Evolutionary conservation across 2,888 invertebrate species (phyloP).

Genomic region (Drosophila emarginata): DNA sequence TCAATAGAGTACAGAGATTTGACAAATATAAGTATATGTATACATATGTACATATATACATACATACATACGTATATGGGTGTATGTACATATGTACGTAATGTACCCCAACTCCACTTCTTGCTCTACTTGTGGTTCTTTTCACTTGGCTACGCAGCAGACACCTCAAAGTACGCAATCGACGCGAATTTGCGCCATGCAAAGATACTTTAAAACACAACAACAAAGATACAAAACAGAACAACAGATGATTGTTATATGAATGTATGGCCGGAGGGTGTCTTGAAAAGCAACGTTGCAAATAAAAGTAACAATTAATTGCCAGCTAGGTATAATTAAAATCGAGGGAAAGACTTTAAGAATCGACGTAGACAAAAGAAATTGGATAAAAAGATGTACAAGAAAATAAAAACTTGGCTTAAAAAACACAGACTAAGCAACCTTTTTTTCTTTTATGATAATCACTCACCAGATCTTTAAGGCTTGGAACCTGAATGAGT

Average conservation of each 20-base stretch:
- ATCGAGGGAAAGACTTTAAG: conserved; percentile 56
- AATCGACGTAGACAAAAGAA: conserved; percentile 37
- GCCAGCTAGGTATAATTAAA: conserved; percentile 72
- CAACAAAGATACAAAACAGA: conserved; percentile 31
- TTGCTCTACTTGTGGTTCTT: conserved; percentile 61
- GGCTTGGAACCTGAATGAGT: conserved; percentile 18
- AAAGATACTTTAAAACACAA: conserved; percentile 15
- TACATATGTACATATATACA: too few species aligned
- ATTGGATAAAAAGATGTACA: conserved; percentile 27
- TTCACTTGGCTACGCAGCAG: conserved; percentile 53
- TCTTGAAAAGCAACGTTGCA: conserved; percentile 28
- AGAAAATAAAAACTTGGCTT: too few species aligned
- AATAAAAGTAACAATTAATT: conserved; percentile 63
- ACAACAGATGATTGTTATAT: background rate
- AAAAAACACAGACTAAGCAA: conserved; percentile 11
- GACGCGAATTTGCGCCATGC: conserved; percentile 11
- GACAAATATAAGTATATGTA: background rate
- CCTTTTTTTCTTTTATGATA: conserved; percentile 9
- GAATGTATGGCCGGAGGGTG: conserved; percentile 20
- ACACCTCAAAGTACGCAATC: conserved; percentile 38
- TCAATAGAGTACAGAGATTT: conserved; percentile 19
- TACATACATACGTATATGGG: too few species aligned
- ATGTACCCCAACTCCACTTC: background rate
- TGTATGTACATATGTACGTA: background rate
- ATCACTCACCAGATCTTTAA: conserved; percentile 35